phyloP scores from a whole-genome alignment of 2,888 invertebrate species.

The Apomyelois bistriatella region DNA sequence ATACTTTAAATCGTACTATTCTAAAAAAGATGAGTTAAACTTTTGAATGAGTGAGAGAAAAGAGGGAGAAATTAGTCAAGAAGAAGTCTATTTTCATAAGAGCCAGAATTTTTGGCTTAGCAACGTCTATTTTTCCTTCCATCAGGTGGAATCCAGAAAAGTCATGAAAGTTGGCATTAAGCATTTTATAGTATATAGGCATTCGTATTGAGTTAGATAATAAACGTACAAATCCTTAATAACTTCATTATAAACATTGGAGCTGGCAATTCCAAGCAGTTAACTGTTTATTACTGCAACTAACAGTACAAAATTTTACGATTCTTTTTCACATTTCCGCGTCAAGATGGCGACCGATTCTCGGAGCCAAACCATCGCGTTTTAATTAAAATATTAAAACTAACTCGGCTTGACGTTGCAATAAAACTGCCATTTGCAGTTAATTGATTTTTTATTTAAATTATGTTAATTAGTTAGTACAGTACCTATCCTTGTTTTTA shows the following conservation, averaged over 20 bases:
- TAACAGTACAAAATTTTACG: slow-evolving; percentile 20
- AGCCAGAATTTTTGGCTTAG: too few relatives aligned
- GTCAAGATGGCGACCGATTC: slow-evolving; percentile 17
- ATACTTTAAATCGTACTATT: too few relatives aligned
- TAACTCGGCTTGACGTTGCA: background rate
- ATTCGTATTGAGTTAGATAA: too few relatives aligned
- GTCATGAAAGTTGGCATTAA: too few relatives aligned
- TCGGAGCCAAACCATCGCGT: background rate
- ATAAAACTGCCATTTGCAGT: background rate
- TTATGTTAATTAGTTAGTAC: background rate
- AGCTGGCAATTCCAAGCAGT: background rate
- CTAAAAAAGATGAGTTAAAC: too few relatives aligned
- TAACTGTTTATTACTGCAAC: background rate
- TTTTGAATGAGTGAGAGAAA: too few relatives aligned
- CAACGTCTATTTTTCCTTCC: too few relatives aligned
- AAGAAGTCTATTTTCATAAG: too few relatives aligned
- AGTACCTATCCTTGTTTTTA: too few relatives aligned
- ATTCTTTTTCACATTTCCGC: slow-evolving; percentile 9
- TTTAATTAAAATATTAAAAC: slow-evolving; percentile 12
- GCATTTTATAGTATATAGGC: too few relatives aligned
- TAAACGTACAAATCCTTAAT: background rate
- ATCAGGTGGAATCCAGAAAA: too few relatives aligned
- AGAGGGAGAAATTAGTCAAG: too few relatives aligned
- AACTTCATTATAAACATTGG: background rate
- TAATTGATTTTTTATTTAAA: background rate